These are phyloP conservation scores for Catocala sponsa DNA, from an alignment of 2,888 invertebrate species.

Conservation along the genomic window DNA sequence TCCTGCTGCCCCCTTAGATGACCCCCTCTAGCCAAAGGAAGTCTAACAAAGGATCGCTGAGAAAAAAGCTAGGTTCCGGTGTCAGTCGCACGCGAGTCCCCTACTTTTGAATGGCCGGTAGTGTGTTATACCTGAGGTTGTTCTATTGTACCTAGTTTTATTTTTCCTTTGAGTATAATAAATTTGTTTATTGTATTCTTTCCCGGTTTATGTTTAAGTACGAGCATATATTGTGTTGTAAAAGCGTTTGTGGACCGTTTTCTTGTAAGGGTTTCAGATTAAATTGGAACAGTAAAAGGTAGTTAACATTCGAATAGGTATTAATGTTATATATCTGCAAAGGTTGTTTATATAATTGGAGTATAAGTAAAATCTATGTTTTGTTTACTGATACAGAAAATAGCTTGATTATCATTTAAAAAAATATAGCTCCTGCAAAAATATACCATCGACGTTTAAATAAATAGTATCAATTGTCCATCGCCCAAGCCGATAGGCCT, in stretches of 20 bases:
- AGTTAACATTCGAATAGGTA: neutral
- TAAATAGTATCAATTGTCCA: no score
- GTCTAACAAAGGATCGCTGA: slow-evolving; percentile 75
- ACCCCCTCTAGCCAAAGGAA: slow-evolving; percentile 68
- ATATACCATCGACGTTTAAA: no score
- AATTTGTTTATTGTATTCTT: slow-evolving; percentile 55
- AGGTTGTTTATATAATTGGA: neutral
- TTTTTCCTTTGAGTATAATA: slow-evolving; percentile 46
- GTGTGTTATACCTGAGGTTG: slow-evolving; percentile 49
- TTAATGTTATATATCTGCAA: neutral
- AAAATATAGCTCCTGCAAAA: no score
- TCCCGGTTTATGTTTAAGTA: slow-evolving; percentile 37
- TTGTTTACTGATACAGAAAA: no score
- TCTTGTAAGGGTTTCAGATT: slow-evolving; percentile 15
- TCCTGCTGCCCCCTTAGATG: slow-evolving; percentile 45
- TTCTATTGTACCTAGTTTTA: slow-evolving; percentile 45
- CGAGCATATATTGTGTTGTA: slow-evolving; percentile 35
- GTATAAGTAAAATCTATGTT: no score
- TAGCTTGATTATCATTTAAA: no score
- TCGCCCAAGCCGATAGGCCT: no score
- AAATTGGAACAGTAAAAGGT: slow-evolving; percentile 7
- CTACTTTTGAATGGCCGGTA: slow-evolving; percentile 52
- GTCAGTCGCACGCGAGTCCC: slow-evolving; percentile 73
- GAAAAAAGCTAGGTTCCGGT: slow-evolving; percentile 81
- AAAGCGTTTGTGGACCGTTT: slow-evolving; percentile 37